These are phyloP conservation scores for Agapostemon virescens DNA, from an alignment of 2,888 invertebrate species.

Conservation along the genomic window DNA sequence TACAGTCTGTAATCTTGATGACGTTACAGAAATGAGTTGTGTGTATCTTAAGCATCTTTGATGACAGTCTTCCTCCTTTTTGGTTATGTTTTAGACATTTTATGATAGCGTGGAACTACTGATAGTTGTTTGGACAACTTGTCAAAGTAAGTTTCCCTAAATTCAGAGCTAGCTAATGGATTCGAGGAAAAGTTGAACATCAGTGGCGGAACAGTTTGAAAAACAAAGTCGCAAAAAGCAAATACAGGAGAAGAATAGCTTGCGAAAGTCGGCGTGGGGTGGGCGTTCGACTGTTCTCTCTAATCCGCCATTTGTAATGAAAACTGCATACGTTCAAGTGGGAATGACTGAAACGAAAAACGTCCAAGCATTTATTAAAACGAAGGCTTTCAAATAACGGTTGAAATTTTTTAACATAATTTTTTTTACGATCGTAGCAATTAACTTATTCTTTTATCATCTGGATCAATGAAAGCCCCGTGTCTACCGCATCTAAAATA, in stretches of 20 bases:
- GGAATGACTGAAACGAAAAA: not conserved
- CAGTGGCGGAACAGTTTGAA: not conserved
- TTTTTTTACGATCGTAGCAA: not conserved
- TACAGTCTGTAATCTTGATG: too few relatives aligned
- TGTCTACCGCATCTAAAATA: not conserved
- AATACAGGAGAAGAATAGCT: constrained; percentile 1
- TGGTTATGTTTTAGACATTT: not conserved
- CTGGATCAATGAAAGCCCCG: not conserved
- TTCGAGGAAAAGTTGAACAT: not conserved
- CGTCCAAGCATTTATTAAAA: not conserved
- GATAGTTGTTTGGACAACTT: not conserved
- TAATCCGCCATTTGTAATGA: constrained; percentile 12
- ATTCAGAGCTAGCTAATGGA: not conserved
- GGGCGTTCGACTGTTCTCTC: not conserved
- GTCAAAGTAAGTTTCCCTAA: not conserved
- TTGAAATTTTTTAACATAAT: not conserved
- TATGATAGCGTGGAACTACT: not conserved
- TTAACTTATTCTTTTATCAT: not conserved
- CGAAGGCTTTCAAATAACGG: too few relatives aligned
- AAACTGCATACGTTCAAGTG: not conserved
- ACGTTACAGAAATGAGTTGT: not conserved
- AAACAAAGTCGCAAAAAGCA: not conserved
- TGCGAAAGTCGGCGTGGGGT: not conserved
- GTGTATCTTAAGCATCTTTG: not conserved
- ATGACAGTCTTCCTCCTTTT: not conserved